These are phyloP conservation scores for Cygnus buccinator DNA, from an alignment of 2,113 vertebrate genomes.

Conservation along the genomic window DNA sequence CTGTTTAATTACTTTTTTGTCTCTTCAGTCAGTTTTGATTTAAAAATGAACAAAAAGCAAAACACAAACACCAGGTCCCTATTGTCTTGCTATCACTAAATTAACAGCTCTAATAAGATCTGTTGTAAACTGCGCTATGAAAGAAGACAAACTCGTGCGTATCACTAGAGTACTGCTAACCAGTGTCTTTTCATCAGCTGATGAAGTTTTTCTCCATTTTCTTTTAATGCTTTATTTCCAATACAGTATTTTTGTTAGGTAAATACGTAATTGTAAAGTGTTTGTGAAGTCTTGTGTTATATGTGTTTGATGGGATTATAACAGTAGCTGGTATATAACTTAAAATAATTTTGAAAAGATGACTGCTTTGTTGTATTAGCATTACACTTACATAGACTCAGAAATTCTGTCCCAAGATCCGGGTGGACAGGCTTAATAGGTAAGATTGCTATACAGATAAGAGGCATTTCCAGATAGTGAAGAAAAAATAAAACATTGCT, in stretches of 20 bases:
- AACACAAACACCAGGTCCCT: neutral
- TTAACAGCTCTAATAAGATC: neutral
- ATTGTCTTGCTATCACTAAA: neutral
- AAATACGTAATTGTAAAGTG: neutral
- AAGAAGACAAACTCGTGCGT: neutral
- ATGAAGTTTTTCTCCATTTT: neutral
- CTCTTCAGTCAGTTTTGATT: neutral
- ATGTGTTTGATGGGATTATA: neutral
- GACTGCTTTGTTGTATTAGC: neutral
- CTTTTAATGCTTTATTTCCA: neutral
- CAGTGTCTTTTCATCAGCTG: neutral
- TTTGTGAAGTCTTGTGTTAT: neutral
- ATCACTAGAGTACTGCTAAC: neutral
- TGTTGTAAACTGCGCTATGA: neutral
- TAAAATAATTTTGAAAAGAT: neutral
- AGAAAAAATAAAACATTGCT: neutral
- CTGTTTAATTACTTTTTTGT: neutral
- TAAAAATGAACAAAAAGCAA: neutral
- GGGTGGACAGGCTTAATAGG: neutral
- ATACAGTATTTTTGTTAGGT: neutral
- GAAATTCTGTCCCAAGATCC: neutral
- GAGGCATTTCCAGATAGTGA: neutral
- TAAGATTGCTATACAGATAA: neutral
- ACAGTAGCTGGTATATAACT: neutral
- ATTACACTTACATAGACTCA: neutral